Base-by-base conservation (phyloP, 1,140 invertebrate genomes). In the Nebria ingens region DNA sequence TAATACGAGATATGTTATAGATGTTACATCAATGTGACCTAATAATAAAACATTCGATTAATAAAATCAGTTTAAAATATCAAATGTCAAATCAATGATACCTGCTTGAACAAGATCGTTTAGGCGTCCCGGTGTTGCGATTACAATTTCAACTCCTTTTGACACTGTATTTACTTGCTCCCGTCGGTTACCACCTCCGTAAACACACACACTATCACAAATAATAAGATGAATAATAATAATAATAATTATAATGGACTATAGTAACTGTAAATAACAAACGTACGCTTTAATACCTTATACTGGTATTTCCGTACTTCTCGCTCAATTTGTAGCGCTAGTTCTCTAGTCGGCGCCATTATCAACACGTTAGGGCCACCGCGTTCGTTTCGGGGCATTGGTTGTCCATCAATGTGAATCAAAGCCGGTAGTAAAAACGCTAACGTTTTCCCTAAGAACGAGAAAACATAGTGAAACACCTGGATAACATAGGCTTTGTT, bases 341-440 rank as follows among this genome's bases (percentile, higher is more conserved):
- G 71, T 72, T 97, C 92, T 65, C 93, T 76, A 0, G 93, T 97
- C 1, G 93, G 93, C 1, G 91, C 90, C 66, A 97, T 73, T 11
- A 97, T 77, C 1, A 97, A 72, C 3, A 93, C 87, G 63, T 86
- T 91, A 2, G 93, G 89, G 0, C 93, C 92, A 21, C 73, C 71
- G 25, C 91, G 72, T 61, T 91, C 61, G 2, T 76, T 65, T 3
- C 84, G 71, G 0, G 87, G 84, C 11, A 73, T 75, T 19, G 77
- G 67, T 74, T 97, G 93, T 29, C 78, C 79, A 58, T 91, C 87
- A 52, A 92, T 92, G 64, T 94, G 91, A 61, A 94, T 86, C 42
- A 97, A 78, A 13, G 91, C 92, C 23, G 93, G 93, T 22, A 97
- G 66, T 0, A 97, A 70, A 65, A 96, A 97, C 0, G 93, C 92